phyloP scores from a whole-genome alignment of 2,113 vertebrate genomes.

The Arenaria interpres region DNA sequence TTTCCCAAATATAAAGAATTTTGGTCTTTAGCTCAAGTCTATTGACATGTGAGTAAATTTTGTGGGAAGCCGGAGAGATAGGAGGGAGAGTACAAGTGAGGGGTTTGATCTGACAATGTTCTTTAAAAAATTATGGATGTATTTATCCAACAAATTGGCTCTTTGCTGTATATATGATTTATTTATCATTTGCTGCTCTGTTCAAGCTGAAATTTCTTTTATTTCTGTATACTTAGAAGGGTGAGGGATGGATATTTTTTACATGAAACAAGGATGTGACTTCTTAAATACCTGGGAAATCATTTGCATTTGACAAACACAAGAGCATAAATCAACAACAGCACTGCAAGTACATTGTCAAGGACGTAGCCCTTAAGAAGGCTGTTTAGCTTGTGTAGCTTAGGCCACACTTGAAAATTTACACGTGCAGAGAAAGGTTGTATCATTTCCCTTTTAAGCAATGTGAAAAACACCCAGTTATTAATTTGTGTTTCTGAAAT shows the following conservation, averaged over 20 bases:
- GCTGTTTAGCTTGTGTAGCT: not conserved
- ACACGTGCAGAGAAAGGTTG: not conserved
- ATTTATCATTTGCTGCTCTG: not conserved
- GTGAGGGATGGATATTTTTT: not conserved
- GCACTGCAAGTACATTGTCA: not conserved
- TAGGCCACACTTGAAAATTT: not conserved
- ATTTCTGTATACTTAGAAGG: not conserved
- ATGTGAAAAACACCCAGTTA: not conserved
- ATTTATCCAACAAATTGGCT: not conserved
- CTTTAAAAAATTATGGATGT: not conserved
- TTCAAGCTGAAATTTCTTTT: not conserved
- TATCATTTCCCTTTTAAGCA: not conserved
- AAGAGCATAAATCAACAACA: not conserved
- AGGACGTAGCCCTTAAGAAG: not conserved
- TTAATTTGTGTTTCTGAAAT: not conserved
- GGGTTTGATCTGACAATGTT: not conserved
- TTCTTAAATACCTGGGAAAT: slow-evolving; percentile 33
- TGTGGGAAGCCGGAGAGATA: not conserved
- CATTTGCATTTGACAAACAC: slow-evolving; percentile 14
- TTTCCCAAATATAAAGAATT: not conserved
- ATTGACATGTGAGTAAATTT: not conserved
- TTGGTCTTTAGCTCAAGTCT: not conserved
- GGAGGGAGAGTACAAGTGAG: not conserved
- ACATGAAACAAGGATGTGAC: not conserved
- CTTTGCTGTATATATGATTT: not conserved